Percentiles rank a stretch among this genome's conserved stretches.
phyloP scores from a whole-genome alignment of 2,113 vertebrate genomes.

The Limnothrissa miodon region DNA sequence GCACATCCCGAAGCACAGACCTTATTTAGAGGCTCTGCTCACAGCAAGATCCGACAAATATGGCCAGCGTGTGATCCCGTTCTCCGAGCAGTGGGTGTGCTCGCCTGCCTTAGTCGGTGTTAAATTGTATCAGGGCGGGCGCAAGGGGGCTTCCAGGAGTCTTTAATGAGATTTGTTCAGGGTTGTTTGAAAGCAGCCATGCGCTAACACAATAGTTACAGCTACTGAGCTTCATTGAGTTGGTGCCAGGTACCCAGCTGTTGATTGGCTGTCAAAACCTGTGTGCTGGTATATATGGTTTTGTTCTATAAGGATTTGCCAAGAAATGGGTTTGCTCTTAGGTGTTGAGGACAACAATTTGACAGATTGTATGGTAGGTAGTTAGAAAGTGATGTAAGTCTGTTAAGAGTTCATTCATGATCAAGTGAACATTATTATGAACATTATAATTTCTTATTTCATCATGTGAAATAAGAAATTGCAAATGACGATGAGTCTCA shows the following conservation, averaged over 20 bases:
- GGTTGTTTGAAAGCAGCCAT: constrained; percentile 6
- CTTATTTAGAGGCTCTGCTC: neutral
- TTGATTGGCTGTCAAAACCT: neutral
- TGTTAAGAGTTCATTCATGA: too few species aligned
- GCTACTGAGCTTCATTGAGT: neutral
- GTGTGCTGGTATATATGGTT: neutral
- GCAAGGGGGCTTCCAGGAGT: neutral
- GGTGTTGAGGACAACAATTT: neutral
- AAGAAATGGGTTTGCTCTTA: neutral
- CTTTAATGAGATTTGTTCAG: neutral
- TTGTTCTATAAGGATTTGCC: neutral
- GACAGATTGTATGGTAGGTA: neutral
- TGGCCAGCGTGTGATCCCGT: neutral
- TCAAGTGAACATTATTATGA: too few species aligned
- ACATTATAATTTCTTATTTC: too few species aligned
- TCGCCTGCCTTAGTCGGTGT: neutral
- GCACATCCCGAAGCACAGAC: neutral
- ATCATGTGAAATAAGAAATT: too few species aligned
- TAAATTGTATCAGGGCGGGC: neutral
- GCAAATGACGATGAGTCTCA: too few species aligned
- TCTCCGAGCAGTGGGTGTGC: neutral
- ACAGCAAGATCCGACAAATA: neutral
- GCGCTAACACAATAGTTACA: constrained; percentile 5
- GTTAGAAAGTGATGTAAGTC: neutral
- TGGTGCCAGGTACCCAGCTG: neutral